A percentile compares a stretch with the other conserved stretches of the same genome.
Evolutionary conservation across 2,888 invertebrate species (phyloP).

Genomic region (Hyposoter didymator): DNA sequence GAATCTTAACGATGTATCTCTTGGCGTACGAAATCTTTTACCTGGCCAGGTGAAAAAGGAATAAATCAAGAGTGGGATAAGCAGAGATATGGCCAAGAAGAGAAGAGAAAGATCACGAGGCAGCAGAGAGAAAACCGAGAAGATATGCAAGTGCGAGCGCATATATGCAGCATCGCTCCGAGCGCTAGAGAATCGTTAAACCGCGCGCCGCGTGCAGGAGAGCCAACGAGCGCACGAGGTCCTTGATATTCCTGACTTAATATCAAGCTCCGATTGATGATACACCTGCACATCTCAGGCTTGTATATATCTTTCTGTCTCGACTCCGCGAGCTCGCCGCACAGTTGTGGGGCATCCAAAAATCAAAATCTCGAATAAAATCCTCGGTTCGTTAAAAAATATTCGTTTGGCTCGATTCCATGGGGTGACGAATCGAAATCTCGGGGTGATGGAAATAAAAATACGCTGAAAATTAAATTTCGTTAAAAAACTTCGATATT

Average conservation of each 20-base stretch:
- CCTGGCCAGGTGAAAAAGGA: slow-evolving; percentile 51
- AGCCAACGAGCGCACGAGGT: slow-evolving; percentile 50
- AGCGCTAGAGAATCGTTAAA: slow-evolving; percentile 63
- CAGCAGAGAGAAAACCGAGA: slow-evolving; percentile 24
- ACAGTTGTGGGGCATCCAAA: slow-evolving; percentile 22
- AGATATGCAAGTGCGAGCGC: slow-evolving; percentile 46
- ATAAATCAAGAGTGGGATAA: slow-evolving; percentile 39
- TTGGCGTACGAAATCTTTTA: slow-evolving; percentile 48
- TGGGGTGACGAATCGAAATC: too few relatives aligned
- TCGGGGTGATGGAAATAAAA: too few relatives aligned
- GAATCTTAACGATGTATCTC: slow-evolving; percentile 30
- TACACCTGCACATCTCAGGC: slow-evolving; percentile 62
- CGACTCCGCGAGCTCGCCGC: neutral
- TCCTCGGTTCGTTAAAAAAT: too few relatives aligned
- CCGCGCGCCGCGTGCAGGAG: slow-evolving; percentile 29
- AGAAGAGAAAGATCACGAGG: slow-evolving; percentile 37
- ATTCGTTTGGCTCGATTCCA: too few relatives aligned
- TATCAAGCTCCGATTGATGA: slow-evolving; percentile 66
- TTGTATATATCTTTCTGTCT: slow-evolving; percentile 51
- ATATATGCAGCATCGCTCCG: slow-evolving; percentile 52
- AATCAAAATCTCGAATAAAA: neutral
- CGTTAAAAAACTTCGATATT: too few relatives aligned
- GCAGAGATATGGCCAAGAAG: neutral
- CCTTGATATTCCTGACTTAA: slow-evolving; percentile 67
- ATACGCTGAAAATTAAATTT: too few relatives aligned